These are phyloP conservation scores for Hormaphis cornu DNA, from an alignment of 1,140 invertebrate genomes.

Conservation along the genomic window DNA sequence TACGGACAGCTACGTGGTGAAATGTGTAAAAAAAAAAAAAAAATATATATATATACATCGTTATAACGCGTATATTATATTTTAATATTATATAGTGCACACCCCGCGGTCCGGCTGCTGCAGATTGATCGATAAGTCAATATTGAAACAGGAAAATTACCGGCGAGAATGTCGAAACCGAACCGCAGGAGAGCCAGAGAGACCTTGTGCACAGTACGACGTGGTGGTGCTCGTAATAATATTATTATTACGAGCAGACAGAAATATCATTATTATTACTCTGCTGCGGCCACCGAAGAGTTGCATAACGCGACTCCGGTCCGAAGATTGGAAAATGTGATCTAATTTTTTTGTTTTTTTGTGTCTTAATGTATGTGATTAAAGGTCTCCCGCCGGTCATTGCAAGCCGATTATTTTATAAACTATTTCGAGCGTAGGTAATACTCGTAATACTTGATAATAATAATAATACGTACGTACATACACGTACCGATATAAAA, in stretches of 20 bases:
- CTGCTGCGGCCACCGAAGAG: too few species aligned
- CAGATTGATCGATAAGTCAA: slow-evolving; percentile 29
- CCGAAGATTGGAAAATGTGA: slow-evolving; percentile 27
- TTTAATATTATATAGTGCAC: too few species aligned
- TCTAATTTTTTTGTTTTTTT: slow-evolving; percentile 31
- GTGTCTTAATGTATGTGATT: slow-evolving; percentile 8
- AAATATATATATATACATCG: too few species aligned
- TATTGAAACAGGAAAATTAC: slow-evolving; percentile 26
- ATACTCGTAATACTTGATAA: too few species aligned
- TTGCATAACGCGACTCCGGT: background rate
- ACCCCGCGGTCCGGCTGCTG: background rate
- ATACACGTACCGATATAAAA: too few species aligned
- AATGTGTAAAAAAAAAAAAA: background rate
- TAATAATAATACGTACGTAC: too few species aligned
- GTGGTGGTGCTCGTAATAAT: too few species aligned
- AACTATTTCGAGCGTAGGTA: background rate
- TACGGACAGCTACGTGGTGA: too few species aligned
- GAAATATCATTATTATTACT: slow-evolving; percentile 30
- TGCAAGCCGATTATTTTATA: background rate
- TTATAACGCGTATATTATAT: too few species aligned
- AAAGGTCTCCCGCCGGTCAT: background rate
- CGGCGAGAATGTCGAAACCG: slow-evolving; percentile 25
- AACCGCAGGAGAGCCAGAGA: slow-evolving; percentile 26
- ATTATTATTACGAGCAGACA: background rate
- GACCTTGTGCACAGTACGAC: slow-evolving; percentile 6